Percentiles rank a stretch among this genome's conserved stretches.
Conservation (phyloP, 2,113 vertebrate species). For the Spheniscus mendiculus region DNA sequence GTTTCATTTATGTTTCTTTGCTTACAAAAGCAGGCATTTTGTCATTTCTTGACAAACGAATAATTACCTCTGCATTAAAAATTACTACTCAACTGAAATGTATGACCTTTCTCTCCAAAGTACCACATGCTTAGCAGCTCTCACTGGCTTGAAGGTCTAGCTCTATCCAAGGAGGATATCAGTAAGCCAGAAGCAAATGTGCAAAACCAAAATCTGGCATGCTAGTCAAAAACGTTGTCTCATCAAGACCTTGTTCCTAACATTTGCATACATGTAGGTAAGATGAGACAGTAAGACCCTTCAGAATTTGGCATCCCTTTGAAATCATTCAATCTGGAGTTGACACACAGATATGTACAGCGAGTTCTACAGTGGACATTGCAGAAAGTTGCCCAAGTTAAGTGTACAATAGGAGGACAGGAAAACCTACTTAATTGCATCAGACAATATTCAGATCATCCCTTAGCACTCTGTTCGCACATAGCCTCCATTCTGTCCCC, state of each 20-base stretch:
- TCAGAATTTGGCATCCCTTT: neutral
- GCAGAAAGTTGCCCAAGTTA: rapidly evolving
- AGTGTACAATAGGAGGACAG: neutral
- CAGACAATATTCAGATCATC: neutral
- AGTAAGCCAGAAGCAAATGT: neutral
- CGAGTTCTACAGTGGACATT: neutral
- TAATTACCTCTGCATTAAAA: neutral
- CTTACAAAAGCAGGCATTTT: neutral
- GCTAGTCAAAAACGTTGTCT: neutral
- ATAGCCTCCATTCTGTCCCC: neutral
- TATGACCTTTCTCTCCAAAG: neutral
- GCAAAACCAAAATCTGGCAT: neutral
- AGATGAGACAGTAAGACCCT: neutral
- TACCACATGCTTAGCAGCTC: neutral
- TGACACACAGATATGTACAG: neutral
- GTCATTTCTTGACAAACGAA: neutral
- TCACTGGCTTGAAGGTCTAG: neutral
- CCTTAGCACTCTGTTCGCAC: neutral
- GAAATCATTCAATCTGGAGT: neutral
- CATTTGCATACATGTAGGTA: rapidly evolving
- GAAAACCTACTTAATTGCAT: neutral
- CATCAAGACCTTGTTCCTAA: neutral
- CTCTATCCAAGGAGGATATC: neutral
- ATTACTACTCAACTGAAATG: neutral
- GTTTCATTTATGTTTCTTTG: neutral